Conservation (phyloP, 2,888 invertebrate species). For the Agriopis aurantiaria region DNA sequence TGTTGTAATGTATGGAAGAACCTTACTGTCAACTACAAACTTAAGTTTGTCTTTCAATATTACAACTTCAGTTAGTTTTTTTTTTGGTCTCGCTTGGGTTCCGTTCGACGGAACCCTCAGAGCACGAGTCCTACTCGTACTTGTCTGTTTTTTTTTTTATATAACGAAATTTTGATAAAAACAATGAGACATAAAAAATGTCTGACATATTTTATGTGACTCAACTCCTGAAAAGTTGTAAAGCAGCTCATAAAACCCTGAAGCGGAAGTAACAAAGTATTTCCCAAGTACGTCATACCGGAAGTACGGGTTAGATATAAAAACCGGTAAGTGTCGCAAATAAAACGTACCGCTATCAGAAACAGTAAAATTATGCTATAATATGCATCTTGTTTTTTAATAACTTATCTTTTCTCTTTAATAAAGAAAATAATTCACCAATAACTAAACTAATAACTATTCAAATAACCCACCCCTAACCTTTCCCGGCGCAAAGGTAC, state of each 20-base stretch:
- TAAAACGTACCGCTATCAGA: conserved; percentile 49
- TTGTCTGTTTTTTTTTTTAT: background rate
- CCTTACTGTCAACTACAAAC: too few species aligned
- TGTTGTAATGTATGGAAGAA: too few species aligned
- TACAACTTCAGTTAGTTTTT: too few species aligned
- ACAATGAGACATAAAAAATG: background rate
- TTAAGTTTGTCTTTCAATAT: too few species aligned
- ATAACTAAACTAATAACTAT: too few species aligned
- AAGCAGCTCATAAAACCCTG: conserved; percentile 18
- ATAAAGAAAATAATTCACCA: too few species aligned
- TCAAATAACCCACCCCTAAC: too few species aligned
- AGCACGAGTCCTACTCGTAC: too few species aligned
- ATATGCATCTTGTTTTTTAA: background rate
- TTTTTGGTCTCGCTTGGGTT: too few species aligned
- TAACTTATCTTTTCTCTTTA: too few species aligned
- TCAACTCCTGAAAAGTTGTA: conserved; percentile 14
- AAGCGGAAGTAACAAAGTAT: conserved; percentile 29
- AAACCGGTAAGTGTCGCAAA: conserved; percentile 52
- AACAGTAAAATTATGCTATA: conserved; percentile 12
- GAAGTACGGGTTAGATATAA: conserved; percentile 21
- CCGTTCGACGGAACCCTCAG: too few species aligned
- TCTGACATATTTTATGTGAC: conserved; percentile 14
- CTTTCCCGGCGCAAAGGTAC: too few species aligned
- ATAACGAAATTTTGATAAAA: background rate
- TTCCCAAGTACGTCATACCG: conserved; percentile 17